Conservation (phyloP, 30 jellyfish, hydroid and myxozoan species). For the Cassiopea andromeda region DNA sequence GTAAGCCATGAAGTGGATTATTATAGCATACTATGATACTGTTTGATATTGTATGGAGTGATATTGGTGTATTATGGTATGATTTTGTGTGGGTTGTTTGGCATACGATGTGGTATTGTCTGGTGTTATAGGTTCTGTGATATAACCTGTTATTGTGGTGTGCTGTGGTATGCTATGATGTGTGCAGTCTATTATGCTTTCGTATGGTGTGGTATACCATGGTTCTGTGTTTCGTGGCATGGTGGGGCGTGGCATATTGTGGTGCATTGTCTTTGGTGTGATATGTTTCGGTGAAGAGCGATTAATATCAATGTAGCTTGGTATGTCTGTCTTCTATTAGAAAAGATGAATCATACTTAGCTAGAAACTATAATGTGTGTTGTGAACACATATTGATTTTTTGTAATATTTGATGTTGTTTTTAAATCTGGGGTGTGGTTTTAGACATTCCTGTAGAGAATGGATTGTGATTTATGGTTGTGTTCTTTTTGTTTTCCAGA, state of each 20-base stretch:
- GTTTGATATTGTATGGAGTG: not conserved
- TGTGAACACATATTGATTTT: no score
- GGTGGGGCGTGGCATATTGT: not conserved
- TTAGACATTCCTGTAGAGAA: no score
- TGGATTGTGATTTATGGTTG: no score
- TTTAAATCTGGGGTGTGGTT: no score
- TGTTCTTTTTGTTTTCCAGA: no score
- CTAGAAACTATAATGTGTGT: no score
- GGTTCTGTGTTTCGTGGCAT: not conserved
- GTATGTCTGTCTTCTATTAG: no score
- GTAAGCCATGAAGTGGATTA: no score
- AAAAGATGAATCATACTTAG: no score
- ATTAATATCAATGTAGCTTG: no score
- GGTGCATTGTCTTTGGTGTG: not conserved
- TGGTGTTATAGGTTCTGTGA: not conserved
- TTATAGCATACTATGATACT: not conserved
- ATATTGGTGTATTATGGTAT: not conserved
- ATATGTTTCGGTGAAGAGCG: not conserved
- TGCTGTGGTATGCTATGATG: not conserved
- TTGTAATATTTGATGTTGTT: no score
- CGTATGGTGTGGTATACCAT: not conserved
- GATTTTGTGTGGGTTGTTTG: not conserved
- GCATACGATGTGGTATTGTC: not conserved
- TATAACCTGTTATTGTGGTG: not conserved
- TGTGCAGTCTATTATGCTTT: not conserved